Percentiles rank a stretch among this genome's conserved stretches.
These are phyloP conservation scores for Drosophila triauraria DNA, from an alignment of 1,140 invertebrate genomes.

Conservation along the genomic window DNA sequence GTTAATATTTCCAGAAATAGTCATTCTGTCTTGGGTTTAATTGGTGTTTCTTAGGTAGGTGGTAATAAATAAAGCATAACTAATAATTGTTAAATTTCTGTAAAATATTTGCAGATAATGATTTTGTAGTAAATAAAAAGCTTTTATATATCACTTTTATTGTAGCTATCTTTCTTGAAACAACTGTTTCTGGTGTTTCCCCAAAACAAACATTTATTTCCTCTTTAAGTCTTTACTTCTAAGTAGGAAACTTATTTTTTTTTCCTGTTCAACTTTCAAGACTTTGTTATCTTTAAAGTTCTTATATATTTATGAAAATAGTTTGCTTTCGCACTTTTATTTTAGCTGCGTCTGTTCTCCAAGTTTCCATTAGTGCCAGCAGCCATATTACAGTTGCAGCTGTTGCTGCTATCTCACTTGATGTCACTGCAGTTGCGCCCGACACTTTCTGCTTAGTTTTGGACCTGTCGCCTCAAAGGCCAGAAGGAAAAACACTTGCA, in stretches of 20 bases:
- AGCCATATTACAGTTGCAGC: conserved; percentile 1
- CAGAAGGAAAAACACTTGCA: conserved; percentile 43
- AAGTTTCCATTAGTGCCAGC: conserved; percentile 6
- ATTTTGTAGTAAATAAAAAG: no score
- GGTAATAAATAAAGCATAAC: neutral
- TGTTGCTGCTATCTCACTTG: conserved; percentile 8
- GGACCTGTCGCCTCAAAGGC: conserved; percentile 24
- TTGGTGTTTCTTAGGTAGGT: no score
- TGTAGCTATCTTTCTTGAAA: neutral
- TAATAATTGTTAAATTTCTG: neutral
- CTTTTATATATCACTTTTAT: no score
- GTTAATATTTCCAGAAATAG: neutral
- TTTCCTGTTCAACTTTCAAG: neutral
- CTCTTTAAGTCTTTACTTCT: neutral
- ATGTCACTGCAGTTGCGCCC: conserved; percentile 22
- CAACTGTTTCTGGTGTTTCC: neutral
- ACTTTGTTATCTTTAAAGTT: neutral
- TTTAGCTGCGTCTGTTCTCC: neutral
- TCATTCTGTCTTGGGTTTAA: neutral
- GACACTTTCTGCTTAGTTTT: conserved; percentile 45
- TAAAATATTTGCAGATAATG: no score
- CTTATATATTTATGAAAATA: neutral
- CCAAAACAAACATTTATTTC: neutral
- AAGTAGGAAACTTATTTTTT: neutral
- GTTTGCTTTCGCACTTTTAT: neutral